Conservation (phyloP, 2,113 vertebrate species). For the Myotis lucifugus region DNA sequence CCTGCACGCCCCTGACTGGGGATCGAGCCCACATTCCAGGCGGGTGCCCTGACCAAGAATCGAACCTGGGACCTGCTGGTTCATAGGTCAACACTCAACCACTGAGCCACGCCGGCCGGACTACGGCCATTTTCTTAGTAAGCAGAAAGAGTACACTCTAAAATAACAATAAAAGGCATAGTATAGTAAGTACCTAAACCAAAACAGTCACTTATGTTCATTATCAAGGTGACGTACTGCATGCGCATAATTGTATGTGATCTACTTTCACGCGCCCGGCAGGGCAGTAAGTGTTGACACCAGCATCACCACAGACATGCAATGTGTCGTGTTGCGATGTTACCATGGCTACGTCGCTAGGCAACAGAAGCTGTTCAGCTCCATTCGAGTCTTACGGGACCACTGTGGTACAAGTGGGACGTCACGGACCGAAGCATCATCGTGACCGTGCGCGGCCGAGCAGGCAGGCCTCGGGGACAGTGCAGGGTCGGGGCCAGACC, state of each 20-base stretch:
- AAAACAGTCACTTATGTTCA: rapidly evolving
- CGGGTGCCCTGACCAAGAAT: too few species aligned
- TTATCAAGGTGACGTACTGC: rapidly evolving
- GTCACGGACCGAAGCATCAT: neutral
- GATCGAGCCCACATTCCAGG: too few species aligned
- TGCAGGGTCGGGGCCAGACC: neutral
- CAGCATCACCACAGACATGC: neutral
- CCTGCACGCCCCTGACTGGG: too few species aligned
- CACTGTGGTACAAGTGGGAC: neutral
- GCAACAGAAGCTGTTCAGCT: neutral
- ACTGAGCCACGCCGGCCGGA: too few species aligned
- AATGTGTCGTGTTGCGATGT: rapidly evolving
- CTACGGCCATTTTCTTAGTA: too few species aligned
- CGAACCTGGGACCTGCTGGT: too few species aligned
- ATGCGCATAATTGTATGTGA: rapidly evolving
- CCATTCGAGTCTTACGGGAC: neutral
- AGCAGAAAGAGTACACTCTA: neutral
- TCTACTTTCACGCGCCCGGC: neutral
- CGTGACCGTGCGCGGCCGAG: neutral
- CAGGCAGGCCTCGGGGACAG: neutral
- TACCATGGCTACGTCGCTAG: neutral
- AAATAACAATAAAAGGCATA: too few species aligned
- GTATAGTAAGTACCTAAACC: rapidly evolving
- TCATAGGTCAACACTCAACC: too few species aligned
- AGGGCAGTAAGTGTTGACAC: neutral